Percentiles rank a stretch among this genome's conserved stretches.
phyloP scores from a whole-genome alignment of 2,113 vertebrate species.

The Panthera leo region DNA sequence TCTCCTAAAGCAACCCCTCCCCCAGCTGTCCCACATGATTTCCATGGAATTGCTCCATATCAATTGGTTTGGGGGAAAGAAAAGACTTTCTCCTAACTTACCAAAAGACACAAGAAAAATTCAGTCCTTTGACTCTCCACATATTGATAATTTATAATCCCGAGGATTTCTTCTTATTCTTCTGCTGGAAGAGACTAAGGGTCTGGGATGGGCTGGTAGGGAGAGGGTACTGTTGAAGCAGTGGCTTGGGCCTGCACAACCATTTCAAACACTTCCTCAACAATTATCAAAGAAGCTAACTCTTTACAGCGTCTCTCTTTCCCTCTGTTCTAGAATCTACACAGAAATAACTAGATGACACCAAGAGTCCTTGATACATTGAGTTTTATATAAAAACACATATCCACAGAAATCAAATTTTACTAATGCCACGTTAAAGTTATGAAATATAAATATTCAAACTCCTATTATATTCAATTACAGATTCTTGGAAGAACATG shows the following conservation, averaged over 20 bases:
- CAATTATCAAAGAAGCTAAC: not conserved
- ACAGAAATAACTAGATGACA: not conserved
- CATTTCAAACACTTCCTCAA: not conserved
- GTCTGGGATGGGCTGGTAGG: not conserved
- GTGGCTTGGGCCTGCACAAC: not conserved
- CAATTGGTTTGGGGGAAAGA: not conserved
- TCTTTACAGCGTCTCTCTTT: not conserved
- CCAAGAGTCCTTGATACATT: not conserved
- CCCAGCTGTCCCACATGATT: not conserved
- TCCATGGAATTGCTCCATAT: not conserved
- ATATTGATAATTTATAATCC: not conserved
- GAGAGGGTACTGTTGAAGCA: not conserved
- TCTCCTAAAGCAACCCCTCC: no score
- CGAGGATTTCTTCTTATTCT: not conserved
- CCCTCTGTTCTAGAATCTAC: not conserved
- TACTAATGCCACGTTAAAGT: not conserved
- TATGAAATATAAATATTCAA: not conserved
- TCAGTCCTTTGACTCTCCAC: not conserved
- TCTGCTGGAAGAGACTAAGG: not conserved
- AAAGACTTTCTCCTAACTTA: not conserved
- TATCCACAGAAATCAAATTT: not conserved
- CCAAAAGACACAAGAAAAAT: not conserved
- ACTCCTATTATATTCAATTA: not conserved
- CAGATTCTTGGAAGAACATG: not conserved
- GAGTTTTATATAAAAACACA: not conserved